Evolutionary conservation across 2,113 vertebrate genomes (phyloP).

Genomic region (Chamaetylas fuelleborni): DNA sequence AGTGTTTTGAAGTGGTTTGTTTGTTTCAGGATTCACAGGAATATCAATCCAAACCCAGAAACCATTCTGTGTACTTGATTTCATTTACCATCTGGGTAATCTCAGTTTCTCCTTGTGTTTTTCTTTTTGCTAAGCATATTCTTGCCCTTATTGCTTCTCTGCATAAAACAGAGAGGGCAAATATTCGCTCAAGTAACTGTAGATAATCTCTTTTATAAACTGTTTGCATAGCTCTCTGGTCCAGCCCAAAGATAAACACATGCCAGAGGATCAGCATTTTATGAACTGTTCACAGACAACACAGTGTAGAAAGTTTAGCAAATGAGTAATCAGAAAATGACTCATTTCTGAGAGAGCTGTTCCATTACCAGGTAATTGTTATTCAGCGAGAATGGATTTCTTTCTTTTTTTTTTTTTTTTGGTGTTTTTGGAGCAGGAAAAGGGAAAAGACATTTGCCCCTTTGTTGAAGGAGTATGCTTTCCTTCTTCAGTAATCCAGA

Average conservation of each 20-base stretch:
- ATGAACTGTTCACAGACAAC: not conserved
- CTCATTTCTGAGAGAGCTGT: not conserved
- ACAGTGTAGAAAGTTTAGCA: not conserved
- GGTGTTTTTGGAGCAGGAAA: not conserved
- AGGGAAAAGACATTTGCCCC: not conserved
- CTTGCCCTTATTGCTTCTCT: not conserved
- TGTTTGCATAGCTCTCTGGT: slow-evolving; percentile 31
- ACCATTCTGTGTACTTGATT: not conserved
- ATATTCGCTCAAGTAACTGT: not conserved
- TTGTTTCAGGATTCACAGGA: not conserved
- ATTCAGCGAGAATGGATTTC: not conserved
- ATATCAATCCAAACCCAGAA: not conserved
- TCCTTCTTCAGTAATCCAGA: not conserved
- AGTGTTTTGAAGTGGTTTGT: not conserved
- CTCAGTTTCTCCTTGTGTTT: not conserved
- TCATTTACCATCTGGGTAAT: not conserved
- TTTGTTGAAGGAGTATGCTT: not conserved
- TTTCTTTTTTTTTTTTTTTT: not conserved
- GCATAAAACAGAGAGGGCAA: not conserved
- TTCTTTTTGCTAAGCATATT: not conserved
- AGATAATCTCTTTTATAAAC: slow-evolving; percentile 37
- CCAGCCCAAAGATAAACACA: slow-evolving; percentile 30
- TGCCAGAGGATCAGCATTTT: slow-evolving; percentile 40
- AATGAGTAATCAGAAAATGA: not conserved
- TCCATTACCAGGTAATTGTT: not conserved